Evolutionary conservation across 2,113 vertebrate species (phyloP), one percentile per base, ranked within the genome.

Genomic region (Canis aureus): DNA sequence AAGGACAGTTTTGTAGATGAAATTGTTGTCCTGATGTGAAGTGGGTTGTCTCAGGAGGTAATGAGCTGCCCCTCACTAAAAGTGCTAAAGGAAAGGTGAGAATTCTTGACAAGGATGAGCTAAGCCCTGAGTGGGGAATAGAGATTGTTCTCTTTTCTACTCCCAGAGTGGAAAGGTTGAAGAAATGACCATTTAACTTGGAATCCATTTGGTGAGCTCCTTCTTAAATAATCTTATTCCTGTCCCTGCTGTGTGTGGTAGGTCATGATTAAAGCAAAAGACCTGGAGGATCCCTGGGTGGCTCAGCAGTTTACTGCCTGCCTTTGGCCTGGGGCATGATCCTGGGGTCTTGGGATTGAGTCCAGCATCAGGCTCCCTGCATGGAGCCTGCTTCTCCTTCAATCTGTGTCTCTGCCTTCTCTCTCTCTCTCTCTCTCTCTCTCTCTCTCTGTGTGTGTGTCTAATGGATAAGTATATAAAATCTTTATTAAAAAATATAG

Each of bases 181-280:
- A 94, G 51, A 29, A 55, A 53, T 74, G 74, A 90, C n/a, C 27
- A 55, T 67, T 85, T 69, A 92, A 74, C 23, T 67, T 57, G 23
- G 86, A 79, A 89, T 92, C 89, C n/a, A 89, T 80, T 88, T 64
- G 27, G n/a, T 79, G 78, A 93, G 19, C 23, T 59, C 20, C 29
- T 84, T 94, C 83, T 86, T 90, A 89, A 95, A 74, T 81, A 78
- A 84, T 81, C 15, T 60, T 91, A 89, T 67, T 84, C n/a, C 74
- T 67, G 23, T 92, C 43, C 43, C 25, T 81, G 32, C 51, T 91
- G 8, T 95, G 59, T 17, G n/a, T 67, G 27, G 23, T 87, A 17
- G 38, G 53, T 82, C 43, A n/a, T 71, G 66, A 93, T 38, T 96
- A 89, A 89, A 91, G 66, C 38, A 93, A 80, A 97, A 93, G 35